Evolutionary conservation across 2,888 invertebrate genomes (phyloP).

Genomic region (Watsonalla cultraria): DNA sequence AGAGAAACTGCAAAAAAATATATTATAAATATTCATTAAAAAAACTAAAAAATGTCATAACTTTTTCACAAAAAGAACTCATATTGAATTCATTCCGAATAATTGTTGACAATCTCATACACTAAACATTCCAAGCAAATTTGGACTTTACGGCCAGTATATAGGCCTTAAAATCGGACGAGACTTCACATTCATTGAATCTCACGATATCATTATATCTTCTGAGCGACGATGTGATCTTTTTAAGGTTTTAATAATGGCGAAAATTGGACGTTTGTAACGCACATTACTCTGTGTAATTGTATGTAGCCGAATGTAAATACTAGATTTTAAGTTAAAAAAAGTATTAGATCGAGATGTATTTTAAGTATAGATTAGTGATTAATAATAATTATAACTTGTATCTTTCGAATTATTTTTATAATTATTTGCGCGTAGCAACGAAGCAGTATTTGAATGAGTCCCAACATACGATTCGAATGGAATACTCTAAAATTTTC

Average conservation of each 20-base stretch:
- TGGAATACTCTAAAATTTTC: not conserved
- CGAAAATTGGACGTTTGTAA: constrained; percentile 24
- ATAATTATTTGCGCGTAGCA: constrained; percentile 65
- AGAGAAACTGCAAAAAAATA: no score
- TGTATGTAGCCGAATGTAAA: constrained; percentile 55
- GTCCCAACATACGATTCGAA: constrained; percentile 12
- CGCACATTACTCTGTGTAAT: constrained; percentile 23
- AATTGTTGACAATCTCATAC: constrained; percentile 4
- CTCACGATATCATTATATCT: constrained; percentile 34
- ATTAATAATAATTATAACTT: constrained; percentile 39
- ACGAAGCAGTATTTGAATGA: constrained; percentile 66
- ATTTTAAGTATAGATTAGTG: constrained; percentile 55
- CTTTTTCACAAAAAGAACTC: not conserved
- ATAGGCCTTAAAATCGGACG: constrained; percentile 14
- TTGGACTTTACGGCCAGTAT: constrained; percentile 12
- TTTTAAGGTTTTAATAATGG: constrained; percentile 8
- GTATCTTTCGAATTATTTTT: constrained; percentile 57
- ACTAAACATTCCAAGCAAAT: constrained; percentile 43
- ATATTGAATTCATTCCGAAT: not conserved
- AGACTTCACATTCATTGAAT: constrained; percentile 45
- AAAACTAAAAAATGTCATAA: no score
- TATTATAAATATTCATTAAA: no score
- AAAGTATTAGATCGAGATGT: constrained; percentile 61
- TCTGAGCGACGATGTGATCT: constrained; percentile 19
- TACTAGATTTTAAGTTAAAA: constrained; percentile 54